phyloP scores from a whole-genome alignment of 2,797 vertebrate species.

The Catamblyrhynchus diadema region DNA sequence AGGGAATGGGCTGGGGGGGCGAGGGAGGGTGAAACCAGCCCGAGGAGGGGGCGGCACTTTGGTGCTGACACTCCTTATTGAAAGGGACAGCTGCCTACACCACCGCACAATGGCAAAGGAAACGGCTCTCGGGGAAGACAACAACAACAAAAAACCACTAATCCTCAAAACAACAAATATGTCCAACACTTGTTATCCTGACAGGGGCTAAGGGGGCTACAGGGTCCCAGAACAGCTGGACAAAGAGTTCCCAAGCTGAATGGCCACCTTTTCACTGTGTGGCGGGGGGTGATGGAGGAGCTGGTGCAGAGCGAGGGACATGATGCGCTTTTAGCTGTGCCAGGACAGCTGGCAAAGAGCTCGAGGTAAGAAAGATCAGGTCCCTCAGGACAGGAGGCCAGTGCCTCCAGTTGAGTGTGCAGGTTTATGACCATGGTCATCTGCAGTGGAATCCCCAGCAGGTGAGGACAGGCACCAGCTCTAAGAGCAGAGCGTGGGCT shows the following conservation, averaged over 20 bases:
- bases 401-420: background rate
- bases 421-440: background rate
- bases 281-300: background rate
- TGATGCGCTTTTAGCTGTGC: background rate
- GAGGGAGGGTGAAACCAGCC: slow-evolving; percentile 11
- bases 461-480: background rate
- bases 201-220: background rate
- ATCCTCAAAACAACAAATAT: background rate
- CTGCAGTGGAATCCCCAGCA: background rate
- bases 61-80: background rate
- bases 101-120: background rate
- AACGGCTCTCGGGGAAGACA: background rate
- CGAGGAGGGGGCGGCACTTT: background rate
- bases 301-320: rapidly evolving
- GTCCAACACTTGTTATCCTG: background rate
- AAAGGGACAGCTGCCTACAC: slow-evolving; percentile 50
- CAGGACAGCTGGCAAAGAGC: background rate
- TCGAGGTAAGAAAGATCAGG: background rate
- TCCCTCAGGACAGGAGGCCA: background rate
- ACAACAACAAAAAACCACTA: background rate
- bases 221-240: background rate
- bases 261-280: background rate
- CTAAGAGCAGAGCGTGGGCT: background rate
- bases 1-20: background rate
- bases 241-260: background rate